Evolutionary conservation across 2,888 invertebrate species (phyloP).

Genomic region (Dynastes hyllus): DNA sequence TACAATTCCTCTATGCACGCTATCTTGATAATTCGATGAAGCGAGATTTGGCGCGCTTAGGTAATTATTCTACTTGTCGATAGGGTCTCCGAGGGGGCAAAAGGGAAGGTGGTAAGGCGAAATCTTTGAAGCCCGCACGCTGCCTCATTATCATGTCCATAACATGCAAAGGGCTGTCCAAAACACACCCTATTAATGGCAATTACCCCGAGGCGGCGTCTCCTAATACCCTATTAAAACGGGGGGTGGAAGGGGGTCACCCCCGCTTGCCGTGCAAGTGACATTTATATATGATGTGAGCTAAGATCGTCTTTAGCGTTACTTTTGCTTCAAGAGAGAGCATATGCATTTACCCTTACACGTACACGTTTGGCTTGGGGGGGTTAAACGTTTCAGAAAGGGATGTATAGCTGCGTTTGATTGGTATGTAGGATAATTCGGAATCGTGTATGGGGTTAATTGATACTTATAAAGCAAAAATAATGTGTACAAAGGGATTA

Average conservation of each 20-base stretch:
- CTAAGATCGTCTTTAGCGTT: too few species aligned
- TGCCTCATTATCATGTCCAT: constrained; percentile 69
- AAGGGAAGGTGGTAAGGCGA: not conserved
- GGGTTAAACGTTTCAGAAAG: too few species aligned
- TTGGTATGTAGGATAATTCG: too few species aligned
- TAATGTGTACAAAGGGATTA: too few species aligned
- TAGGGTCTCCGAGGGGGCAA: not conserved
- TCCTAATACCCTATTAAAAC: constrained; percentile 65
- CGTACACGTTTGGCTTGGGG: too few species aligned
- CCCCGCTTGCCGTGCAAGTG: constrained; percentile 65
- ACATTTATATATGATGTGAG: constrained; percentile 66
- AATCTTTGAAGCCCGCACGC: constrained; percentile 21
- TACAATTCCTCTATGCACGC: not conserved
- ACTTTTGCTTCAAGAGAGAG: too few species aligned
- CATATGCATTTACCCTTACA: too few species aligned
- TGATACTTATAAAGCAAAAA: too few species aligned
- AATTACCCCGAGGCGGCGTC: constrained; percentile 70
- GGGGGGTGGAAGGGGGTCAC: constrained; percentile 56
- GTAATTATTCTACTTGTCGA: not conserved
- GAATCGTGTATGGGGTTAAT: too few species aligned
- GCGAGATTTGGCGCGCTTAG: not conserved
- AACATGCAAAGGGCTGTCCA: constrained; percentile 69
- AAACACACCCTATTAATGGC: constrained; percentile 69
- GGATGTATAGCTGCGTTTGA: too few species aligned
- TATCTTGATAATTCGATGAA: constrained; percentile 12